Conservation (phyloP, 2,888 invertebrate genomes). For the Scaptomyza caliginosa region DNA sequence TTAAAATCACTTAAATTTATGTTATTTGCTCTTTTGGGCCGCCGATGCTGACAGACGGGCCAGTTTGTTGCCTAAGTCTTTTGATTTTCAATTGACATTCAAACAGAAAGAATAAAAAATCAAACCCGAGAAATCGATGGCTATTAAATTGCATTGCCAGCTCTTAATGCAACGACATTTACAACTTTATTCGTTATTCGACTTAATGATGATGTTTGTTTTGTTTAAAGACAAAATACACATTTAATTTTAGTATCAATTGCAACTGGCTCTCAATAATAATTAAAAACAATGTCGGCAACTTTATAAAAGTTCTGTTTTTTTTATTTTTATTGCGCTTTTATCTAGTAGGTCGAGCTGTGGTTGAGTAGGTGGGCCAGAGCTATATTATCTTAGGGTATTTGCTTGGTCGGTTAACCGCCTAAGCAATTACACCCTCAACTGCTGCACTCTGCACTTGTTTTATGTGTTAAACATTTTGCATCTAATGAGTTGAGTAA, state of each 20-base stretch:
- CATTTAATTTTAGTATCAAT: conserved; percentile 20
- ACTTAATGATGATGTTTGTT: conserved; percentile 28
- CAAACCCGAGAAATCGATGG: conserved; percentile 6
- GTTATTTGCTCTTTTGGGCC: conserved; percentile 51
- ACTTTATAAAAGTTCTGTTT: not conserved
- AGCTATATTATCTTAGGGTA: no score
- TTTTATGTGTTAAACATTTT: conserved; percentile 35
- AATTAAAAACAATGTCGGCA: not conserved
- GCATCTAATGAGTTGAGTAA: conserved; percentile 42
- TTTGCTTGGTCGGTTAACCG: no score
- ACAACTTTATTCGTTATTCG: conserved; percentile 49
- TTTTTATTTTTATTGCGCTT: not conserved
- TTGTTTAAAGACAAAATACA: conserved; percentile 9
- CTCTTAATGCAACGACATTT: conserved; percentile 59
- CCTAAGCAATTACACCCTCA: not conserved
- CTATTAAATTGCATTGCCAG: conserved; percentile 33
- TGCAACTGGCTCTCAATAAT: conserved; percentile 2
- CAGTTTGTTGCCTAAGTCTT: conserved; percentile 58
- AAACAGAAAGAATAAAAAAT: not conserved
- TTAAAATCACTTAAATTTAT: conserved; percentile 65
- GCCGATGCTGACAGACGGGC: not conserved
- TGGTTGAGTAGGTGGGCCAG: no score
- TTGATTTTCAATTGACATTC: conserved; percentile 60
- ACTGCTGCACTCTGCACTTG: not conserved
- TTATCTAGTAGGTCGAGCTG: not conserved